A percentile compares a stretch with the other conserved stretches of the same genome.
Conservation (phyloP, 92 coral and sea anemone genomes). For the Palythoa grandis region DNA sequence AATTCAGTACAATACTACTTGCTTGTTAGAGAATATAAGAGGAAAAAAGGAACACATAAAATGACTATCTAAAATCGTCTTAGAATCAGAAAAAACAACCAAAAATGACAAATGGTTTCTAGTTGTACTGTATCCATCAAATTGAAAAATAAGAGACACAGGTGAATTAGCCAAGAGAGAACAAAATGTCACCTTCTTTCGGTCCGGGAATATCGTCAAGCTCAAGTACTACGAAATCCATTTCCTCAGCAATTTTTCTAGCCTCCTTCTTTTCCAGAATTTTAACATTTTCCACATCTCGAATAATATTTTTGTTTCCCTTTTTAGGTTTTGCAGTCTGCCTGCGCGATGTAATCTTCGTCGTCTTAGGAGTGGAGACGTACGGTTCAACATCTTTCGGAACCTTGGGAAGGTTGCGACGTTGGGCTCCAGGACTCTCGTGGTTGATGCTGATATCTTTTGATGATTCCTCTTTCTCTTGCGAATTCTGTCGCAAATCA, state of each 20-base stretch:
- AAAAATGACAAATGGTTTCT: no score
- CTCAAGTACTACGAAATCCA: constrained; percentile 72
- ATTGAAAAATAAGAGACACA: no score
- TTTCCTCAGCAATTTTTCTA: constrained; percentile 56
- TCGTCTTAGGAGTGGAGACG: constrained; percentile 79
- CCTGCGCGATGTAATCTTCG: constrained; percentile 69
- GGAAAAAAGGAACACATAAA: not conserved
- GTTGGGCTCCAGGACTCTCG: constrained; percentile 67
- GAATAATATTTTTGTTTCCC: constrained; percentile 35
- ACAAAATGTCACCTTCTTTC: constrained; percentile 53
- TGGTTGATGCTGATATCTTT: not conserved
- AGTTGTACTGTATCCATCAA: no score
- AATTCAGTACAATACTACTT: not conserved
- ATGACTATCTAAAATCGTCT: not conserved
- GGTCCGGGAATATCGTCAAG: constrained; percentile 51
- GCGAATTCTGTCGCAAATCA: constrained; percentile 4
- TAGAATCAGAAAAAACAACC: no score
- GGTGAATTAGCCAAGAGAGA: not conserved
- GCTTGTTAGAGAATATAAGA: not conserved
- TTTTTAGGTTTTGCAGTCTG: constrained; percentile 65
- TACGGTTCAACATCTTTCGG: constrained; percentile 73
- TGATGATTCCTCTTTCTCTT: constrained; percentile 42
- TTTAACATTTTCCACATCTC: constrained; percentile 17
- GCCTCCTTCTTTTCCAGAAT: constrained; percentile 36
- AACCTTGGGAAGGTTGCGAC: constrained; percentile 71